Conservation (phyloP, 35 echinoderm and acorn worm genomes). For the Lytechinus pictus region DNA sequence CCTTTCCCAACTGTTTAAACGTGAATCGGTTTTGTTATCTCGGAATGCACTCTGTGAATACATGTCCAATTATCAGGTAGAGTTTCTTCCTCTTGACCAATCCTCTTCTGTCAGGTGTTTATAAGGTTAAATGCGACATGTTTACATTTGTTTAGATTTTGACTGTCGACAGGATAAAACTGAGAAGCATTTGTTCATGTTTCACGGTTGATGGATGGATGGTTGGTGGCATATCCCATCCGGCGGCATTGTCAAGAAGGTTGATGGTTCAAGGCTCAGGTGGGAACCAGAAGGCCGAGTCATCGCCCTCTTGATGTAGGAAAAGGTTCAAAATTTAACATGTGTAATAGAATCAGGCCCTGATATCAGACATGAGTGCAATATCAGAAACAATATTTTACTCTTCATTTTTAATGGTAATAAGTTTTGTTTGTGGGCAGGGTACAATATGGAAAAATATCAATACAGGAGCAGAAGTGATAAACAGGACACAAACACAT, state of each 20-base stretch:
- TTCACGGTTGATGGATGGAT: background rate
- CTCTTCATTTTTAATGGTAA: background rate
- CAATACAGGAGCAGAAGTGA: background rate
- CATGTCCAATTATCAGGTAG: conserved; percentile 2
- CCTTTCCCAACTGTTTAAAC: background rate
- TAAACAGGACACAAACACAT: background rate
- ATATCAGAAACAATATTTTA: background rate
- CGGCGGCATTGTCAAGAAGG: background rate
- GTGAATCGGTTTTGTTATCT: background rate
- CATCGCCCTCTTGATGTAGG: background rate
- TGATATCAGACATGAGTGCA: background rate
- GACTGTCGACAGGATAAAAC: background rate
- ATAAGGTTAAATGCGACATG: background rate
- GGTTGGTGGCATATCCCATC: background rate
- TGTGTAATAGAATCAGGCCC: background rate
- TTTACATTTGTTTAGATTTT: conserved; percentile 10
- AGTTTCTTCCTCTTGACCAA: conserved; percentile 11
- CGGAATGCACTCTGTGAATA: background rate
- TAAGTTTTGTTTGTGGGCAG: background rate
- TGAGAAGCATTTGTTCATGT: background rate
- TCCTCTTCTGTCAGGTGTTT: background rate
- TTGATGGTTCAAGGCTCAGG: background rate
- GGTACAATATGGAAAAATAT: background rate
- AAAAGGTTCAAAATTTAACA: background rate
- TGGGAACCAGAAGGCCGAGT: background rate